A percentile compares a stretch with the other conserved stretches of the same genome.
These are phyloP conservation scores for Baccha elongata DNA, from an alignment of 2,888 invertebrate genomes.

Conservation along the genomic window DNA sequence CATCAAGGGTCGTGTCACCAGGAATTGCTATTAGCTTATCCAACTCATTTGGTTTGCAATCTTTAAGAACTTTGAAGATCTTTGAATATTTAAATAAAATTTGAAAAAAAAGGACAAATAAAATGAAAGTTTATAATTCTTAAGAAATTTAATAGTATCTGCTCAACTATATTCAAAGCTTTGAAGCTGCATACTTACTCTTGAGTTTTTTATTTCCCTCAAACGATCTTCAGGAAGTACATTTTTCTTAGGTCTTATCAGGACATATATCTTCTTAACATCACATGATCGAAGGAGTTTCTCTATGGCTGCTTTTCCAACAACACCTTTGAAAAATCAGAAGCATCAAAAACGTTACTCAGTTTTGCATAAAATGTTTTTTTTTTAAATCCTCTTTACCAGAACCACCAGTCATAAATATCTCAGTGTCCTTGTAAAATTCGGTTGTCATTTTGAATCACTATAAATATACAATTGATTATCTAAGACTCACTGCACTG, in stretches of 20 bases:
- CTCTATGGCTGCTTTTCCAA: constrained; percentile 4
- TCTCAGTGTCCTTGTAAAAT: constrained; percentile 86
- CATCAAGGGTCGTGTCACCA: constrained; percentile 76
- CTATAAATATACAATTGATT: background rate
- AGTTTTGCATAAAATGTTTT: background rate
- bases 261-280: background rate
- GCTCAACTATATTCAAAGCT: background rate
- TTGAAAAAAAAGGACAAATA: background rate
- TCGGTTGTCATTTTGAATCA: constrained; percentile 83
- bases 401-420: constrained; percentile 93
- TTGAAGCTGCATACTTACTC: background rate
- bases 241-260: background rate
- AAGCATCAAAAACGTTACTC: background rate
- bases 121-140: background rate
- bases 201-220: background rate
- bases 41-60: constrained; percentile 75
- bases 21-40: constrained; percentile 77
- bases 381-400: constrained; percentile 78
- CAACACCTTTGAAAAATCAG: background rate
- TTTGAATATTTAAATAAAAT: constrained; percentile 21
- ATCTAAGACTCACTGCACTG: background rate
- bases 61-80: constrained; percentile 76
- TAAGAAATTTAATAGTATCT: too few species aligned
- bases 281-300: background rate
- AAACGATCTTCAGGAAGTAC: background rate